A percentile compares a stretch with the other conserved stretches of the same genome.
Conservation (phyloP, 2,797 vertebrate species). For the Capromys pilorides region DNA sequence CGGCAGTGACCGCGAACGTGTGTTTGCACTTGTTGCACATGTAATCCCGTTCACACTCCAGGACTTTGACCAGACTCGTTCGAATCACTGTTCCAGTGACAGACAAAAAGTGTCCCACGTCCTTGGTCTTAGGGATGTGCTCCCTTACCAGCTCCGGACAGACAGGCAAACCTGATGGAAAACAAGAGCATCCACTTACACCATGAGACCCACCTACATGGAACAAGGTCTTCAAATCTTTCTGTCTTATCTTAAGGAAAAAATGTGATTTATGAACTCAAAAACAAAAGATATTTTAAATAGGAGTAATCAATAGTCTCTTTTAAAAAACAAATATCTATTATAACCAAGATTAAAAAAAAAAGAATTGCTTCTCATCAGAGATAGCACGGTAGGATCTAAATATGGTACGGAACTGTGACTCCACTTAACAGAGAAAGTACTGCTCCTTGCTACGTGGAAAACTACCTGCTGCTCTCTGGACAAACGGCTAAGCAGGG, state of each 20-base stretch:
- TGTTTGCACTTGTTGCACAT: constrained; percentile 95
- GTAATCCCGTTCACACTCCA: constrained; percentile 95
- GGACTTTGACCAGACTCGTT: constrained; percentile 92
- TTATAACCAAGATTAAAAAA: constrained; percentile 27
- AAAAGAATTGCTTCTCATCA: neutral
- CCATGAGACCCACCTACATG: neutral
- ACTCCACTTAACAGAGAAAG: neutral
- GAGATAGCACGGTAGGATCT: neutral
- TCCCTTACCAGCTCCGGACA: constrained; percentile 97
- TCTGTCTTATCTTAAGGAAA: neutral
- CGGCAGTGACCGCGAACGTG: constrained; percentile 89
- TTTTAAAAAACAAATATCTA: constrained; percentile 34
- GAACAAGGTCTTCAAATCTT: neutral
- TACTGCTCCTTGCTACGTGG: neutral
- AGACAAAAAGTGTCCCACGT: constrained; percentile 95
- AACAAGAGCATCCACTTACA: constrained; percentile 32
- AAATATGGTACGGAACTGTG: constrained; percentile 15
- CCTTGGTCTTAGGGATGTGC: constrained; percentile 93
- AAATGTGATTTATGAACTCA: constrained; percentile 43
- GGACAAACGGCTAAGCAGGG: neutral
- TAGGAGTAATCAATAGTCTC: constrained; percentile 3
- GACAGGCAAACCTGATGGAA: constrained; percentile 91
- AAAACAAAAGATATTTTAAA: constrained; percentile 29
- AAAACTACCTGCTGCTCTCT: neutral
- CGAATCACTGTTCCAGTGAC: constrained; percentile 96